A percentile compares a stretch with the other conserved stretches of the same genome.
phyloP scores from a whole-genome alignment of 2,113 vertebrate genomes.

The Protobothrops mucrosquamatus region DNA sequence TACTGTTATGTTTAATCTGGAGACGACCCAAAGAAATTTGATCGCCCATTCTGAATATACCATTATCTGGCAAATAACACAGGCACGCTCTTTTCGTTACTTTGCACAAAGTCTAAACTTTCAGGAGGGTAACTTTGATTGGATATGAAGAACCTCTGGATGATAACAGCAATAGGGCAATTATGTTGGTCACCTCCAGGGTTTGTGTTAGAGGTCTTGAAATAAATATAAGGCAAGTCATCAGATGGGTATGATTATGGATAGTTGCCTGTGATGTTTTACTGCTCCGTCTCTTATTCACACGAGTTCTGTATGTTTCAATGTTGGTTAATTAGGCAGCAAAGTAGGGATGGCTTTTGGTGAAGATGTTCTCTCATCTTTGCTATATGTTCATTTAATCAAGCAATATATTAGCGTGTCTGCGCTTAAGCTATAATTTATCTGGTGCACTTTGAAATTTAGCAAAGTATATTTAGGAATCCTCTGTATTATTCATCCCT shows the following conservation, averaged over 20 bases:
- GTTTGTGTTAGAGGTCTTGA: background rate
- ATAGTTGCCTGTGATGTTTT: background rate
- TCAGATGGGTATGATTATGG: background rate
- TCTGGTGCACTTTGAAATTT: constrained; percentile 7
- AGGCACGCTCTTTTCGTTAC: background rate
- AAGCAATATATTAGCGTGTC: constrained; percentile 25
- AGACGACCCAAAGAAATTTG: background rate
- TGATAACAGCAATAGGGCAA: background rate
- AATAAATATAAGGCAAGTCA: background rate
- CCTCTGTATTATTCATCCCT: background rate
- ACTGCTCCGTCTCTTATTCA: background rate
- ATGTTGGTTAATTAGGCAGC: background rate
- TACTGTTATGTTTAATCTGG: background rate
- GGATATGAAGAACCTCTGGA: background rate
- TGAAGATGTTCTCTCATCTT: background rate
- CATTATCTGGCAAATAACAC: background rate
- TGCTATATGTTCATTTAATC: constrained; percentile 22
- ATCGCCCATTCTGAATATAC: background rate
- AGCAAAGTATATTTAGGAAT: constrained; percentile 12
- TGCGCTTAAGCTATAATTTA: constrained; percentile 26
- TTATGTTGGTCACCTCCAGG: background rate
- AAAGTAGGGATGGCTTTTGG: background rate
- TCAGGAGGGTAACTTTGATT: background rate
- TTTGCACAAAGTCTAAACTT: background rate
- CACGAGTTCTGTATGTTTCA: background rate